Conservation (phyloP, 2,888 invertebrate genomes). For the Teinopalpus imperialis region DNA sequence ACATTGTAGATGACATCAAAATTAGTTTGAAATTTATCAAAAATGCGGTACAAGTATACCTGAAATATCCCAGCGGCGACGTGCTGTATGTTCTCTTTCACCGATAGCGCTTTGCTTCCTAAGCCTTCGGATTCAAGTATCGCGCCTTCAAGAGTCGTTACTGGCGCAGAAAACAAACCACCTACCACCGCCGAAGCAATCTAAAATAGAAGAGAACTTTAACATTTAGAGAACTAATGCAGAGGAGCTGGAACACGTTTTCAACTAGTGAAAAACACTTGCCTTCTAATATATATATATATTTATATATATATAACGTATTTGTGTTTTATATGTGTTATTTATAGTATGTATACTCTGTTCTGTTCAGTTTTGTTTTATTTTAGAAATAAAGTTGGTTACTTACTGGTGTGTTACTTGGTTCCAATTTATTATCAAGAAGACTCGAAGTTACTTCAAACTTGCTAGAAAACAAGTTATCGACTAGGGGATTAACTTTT, state of each 20-base stretch:
- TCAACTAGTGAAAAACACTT: no score
- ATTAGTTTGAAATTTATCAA: no score
- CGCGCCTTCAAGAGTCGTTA: conserved; percentile 54
- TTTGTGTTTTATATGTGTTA: no score
- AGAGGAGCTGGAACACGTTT: no score
- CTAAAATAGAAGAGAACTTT: conserved; percentile 28
- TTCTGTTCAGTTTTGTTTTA: no score
- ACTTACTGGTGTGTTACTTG: conserved; percentile 29
- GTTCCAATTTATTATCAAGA: conserved; percentile 35
- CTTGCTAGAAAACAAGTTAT: conserved; percentile 47
- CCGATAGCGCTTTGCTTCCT: conserved; percentile 60
- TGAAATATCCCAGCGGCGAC: conserved; percentile 67
- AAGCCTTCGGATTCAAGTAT: conserved; percentile 62
- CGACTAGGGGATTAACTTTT: conserved; percentile 36
- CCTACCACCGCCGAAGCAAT: conserved; percentile 31
- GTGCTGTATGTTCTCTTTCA: conserved; percentile 65
- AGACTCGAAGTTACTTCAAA: conserved; percentile 42
- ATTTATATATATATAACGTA: no score
- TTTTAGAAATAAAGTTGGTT: no score
- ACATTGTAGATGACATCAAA: no score
- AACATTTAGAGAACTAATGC: no score
- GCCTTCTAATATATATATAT: no score
- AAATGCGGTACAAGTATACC: no score
- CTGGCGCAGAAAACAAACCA: conserved; percentile 51
- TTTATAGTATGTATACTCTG: no score